Evolutionary conservation across 2,888 invertebrate genomes (phyloP).

Genomic region (Baccha elongata): DNA sequence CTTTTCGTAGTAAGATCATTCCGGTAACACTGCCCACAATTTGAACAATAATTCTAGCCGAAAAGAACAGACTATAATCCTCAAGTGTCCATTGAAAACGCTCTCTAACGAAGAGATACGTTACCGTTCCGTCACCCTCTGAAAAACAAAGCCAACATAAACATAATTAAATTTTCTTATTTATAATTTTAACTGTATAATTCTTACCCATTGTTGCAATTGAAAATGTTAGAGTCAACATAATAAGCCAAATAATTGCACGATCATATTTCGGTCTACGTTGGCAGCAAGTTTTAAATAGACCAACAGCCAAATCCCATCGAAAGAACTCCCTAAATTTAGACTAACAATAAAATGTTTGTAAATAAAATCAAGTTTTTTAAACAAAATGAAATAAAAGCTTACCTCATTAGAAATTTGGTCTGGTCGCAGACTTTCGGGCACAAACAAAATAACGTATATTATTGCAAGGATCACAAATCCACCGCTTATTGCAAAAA

Average conservation of each 20-base stretch:
- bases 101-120: conserved; percentile 83
- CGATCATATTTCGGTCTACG: conserved; percentile 80
- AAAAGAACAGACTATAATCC: conserved; percentile 81
- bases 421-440: conserved; percentile 79
- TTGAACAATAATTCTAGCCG: conserved; percentile 83
- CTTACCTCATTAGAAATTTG: conserved; percentile 78
- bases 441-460: conserved; percentile 78
- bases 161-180: no score
- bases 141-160: background rate
- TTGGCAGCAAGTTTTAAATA: conserved; percentile 79
- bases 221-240: conserved; percentile 79
- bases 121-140: conserved; percentile 82
- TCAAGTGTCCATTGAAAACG: conserved; percentile 81
- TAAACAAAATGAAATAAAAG: no score
- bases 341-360: conserved; percentile 75
- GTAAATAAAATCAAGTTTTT: background rate
- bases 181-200: no score
- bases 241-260: conserved; percentile 81
- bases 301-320: conserved; percentile 79
- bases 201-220: conserved; percentile 80
- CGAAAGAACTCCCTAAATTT: conserved; percentile 81
- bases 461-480: conserved; percentile 77
- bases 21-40: conserved; percentile 85
- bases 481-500: conserved; percentile 78
- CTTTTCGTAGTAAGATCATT: conserved; percentile 84